Base-by-base conservation (phyloP, 2,797 vertebrate genomes). In the Sphenodon punctatus region DNA sequence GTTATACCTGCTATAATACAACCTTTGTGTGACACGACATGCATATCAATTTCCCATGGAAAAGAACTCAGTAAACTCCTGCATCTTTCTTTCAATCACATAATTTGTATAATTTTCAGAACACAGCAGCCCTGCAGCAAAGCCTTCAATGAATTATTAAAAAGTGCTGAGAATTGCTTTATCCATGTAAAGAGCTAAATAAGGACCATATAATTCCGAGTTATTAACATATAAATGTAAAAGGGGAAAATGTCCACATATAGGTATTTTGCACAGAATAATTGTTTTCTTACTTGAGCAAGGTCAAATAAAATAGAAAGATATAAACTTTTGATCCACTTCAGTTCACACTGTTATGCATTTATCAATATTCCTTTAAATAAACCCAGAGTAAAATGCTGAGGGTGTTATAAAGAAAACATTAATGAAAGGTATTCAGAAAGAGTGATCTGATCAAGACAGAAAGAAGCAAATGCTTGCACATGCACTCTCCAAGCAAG, bases 61-160 rank as follows among this genome's bases (percentile, higher is more conserved):
- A 89, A 85, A 89, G 85, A 84, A 65, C 36, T 58, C 72, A 49
- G 53, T 86, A 45, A 60, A 56, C 79, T 84, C 75, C 73, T 64
- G 3, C 49, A 38, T 34, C 7, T 4, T 83, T 73, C 42, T 79
- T 61, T 88, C 87, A 75, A 5, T 59, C 42, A 41, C 61, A 80
- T 86, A 76, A 89, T 90, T 88, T 90, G 88, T 90, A 42, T 87
- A 51, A 81, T 87, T 87, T 93, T 82, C 85, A 83, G 88, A 84
- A 88, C 34, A 69, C 30, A 75, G 80, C 34, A 86, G 59, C 80
- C 87, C 92, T 78, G 69, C 73, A 91, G 82, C 64, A 49, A 88
- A 93, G 78, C 69, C 86, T 82, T 51, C 65, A 61, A 68, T 87
- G 75, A 94, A 87, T 92, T 91, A 91, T 89, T 91, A 67, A 93